Percentiles rank a stretch among this genome's conserved stretches.
phyloP scores from a whole-genome alignment of 1,140 invertebrate species.

The Bombus ignitus region DNA sequence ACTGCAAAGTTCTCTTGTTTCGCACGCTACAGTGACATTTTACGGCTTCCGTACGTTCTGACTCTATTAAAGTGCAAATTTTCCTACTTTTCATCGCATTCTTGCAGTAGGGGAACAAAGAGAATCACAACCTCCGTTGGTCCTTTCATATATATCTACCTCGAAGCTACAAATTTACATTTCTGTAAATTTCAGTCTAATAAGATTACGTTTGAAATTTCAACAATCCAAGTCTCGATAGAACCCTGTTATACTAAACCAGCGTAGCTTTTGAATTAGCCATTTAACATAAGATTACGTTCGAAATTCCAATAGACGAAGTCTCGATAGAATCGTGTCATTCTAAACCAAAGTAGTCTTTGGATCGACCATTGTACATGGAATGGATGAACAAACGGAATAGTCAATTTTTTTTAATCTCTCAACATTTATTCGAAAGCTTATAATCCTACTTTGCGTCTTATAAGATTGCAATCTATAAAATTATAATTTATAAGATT shows the following conservation, averaged over 20 bases:
- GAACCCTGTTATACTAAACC: background rate
- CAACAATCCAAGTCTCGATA: background rate
- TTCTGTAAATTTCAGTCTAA: background rate
- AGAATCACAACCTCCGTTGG: background rate
- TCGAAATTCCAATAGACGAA: background rate
- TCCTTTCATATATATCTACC: background rate
- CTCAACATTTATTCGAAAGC: background rate
- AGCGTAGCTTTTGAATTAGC: too few species aligned
- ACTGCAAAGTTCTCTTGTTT: constrained; percentile 18
- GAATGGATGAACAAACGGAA: too few species aligned
- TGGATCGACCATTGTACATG: background rate
- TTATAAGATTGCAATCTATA: too few species aligned
- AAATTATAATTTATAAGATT: too few species aligned
- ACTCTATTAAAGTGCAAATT: background rate
- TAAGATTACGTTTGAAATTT: background rate
- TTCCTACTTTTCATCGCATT: background rate
- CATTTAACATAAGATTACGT: background rate
- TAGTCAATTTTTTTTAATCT: background rate
- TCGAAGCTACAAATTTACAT: background rate
- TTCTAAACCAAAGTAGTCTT: background rate
- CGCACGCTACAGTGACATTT: constrained; percentile 12
- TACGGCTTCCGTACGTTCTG: background rate
- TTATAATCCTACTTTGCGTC: too few species aligned
- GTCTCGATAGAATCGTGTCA: background rate
- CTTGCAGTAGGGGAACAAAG: too few species aligned